These are phyloP conservation scores for Alosa sapidissima DNA, from an alignment of 2,797 vertebrate species.

Conservation along the genomic window DNA sequence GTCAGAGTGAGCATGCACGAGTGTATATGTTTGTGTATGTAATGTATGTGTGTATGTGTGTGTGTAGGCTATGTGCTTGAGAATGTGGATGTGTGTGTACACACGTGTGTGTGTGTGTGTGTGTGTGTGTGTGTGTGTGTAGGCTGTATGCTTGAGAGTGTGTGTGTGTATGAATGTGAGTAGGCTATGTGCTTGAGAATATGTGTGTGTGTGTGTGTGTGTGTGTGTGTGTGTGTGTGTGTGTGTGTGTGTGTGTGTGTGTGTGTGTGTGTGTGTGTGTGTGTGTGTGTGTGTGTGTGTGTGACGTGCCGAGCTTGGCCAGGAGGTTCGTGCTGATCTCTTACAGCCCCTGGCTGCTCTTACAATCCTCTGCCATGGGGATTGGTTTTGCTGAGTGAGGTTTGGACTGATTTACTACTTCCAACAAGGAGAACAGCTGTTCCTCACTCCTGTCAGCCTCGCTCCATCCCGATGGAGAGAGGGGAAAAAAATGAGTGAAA, in stretches of 20 bases:
- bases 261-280: background rate
- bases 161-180: background rate
- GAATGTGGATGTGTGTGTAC: too few relatives aligned
- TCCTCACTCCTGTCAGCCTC: conserved; percentile 63
- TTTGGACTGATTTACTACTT: conserved; percentile 67
- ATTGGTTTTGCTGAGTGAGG: conserved; percentile 17
- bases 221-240: background rate
- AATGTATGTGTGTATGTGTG: too few relatives aligned
- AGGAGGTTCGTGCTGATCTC: background rate
- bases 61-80: too few relatives aligned
- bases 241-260: background rate
- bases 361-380: conserved; percentile 1
- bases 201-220: background rate
- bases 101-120: too few relatives aligned
- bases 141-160: too few relatives aligned
- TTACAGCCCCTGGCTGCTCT: conserved; percentile 28
- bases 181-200: too few relatives aligned
- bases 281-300: background rate
- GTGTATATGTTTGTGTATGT: too few relatives aligned
- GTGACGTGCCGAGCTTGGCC: conserved; percentile 19
- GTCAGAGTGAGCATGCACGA: too few relatives aligned
- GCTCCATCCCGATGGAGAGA: conserved; percentile 56
- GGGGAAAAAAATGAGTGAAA: background rate
- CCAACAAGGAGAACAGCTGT: conserved; percentile 70
- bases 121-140: too few relatives aligned